A percentile compares a stretch with the other conserved stretches of the same genome.
Conservation (phyloP, 2,888 invertebrate genomes). For the Crossocerus cetratus region DNA sequence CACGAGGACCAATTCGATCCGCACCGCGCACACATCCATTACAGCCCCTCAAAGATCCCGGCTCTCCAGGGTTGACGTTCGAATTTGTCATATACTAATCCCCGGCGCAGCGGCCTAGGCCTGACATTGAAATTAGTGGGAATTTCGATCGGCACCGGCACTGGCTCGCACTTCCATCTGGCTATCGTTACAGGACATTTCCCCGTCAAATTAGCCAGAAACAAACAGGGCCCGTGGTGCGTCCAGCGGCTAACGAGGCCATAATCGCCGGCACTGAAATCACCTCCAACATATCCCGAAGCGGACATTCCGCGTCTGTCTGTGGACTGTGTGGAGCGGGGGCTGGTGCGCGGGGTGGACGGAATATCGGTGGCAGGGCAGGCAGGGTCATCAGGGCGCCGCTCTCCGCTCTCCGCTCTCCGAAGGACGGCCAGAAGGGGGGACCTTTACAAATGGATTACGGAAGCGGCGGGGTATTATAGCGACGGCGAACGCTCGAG, state of each 20-base stretch:
- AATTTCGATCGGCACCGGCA: too few species aligned
- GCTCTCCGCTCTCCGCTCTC: too few species aligned
- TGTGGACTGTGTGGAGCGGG: background rate
- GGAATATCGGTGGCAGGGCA: too few species aligned
- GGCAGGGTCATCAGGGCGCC: too few species aligned
- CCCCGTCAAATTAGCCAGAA: conserved; percentile 57
- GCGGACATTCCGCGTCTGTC: conserved; percentile 16
- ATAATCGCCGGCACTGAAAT: conserved; percentile 60
- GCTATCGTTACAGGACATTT: conserved; percentile 27
- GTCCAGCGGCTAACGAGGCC: conserved; percentile 63
- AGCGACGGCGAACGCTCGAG: conserved; percentile 62
- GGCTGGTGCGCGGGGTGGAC: background rate
- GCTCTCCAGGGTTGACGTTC: too few species aligned
- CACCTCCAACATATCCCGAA: conserved; percentile 38
- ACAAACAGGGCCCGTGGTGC: conserved; percentile 54
- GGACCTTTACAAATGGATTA: conserved; percentile 63
- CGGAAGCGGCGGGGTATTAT: conserved; percentile 67
- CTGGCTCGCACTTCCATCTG: background rate
- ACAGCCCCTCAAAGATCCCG: too few species aligned
- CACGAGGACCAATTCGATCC: conserved; percentile 28
- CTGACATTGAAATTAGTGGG: too few species aligned
- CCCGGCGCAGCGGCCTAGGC: too few species aligned
- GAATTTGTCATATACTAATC: too few species aligned
- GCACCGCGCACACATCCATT: background rate
- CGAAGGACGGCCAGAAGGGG: conserved; percentile 39